Evolutionary conservation across 1,140 invertebrate genomes (phyloP).

Genomic region (Chrysoperla carnea): DNA sequence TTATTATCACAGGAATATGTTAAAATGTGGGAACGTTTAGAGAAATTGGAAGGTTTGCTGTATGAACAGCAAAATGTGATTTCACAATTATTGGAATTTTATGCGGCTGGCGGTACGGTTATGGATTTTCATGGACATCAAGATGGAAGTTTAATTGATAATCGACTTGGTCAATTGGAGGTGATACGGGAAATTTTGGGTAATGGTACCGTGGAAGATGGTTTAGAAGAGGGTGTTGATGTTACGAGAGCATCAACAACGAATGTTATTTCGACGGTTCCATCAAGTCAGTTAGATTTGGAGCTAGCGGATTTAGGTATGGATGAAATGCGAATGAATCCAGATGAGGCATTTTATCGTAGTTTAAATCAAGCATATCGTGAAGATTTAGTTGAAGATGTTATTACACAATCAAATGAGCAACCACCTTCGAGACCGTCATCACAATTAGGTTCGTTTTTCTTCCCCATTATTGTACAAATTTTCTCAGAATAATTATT

Average conservation of each 20-base stretch:
- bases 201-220: conserved; percentile 38
- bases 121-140: conserved; percentile 10
- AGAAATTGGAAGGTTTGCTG: conserved; percentile 76
- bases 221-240: conserved; percentile 38
- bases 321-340: conserved; percentile 30
- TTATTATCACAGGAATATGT: conserved; percentile 81
- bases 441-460: conserved; percentile 32
- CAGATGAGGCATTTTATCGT: conserved; percentile 76
- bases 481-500: too few relatives aligned
- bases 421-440: conserved; percentile 35
- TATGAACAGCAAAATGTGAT: conserved; percentile 86
- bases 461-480: too few relatives aligned
- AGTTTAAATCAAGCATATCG: conserved; percentile 74
- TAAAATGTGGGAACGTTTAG: conserved; percentile 83
- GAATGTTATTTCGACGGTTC: conserved; percentile 11
- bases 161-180: conserved; percentile 28
- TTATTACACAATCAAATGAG: too few relatives aligned
- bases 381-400: conserved; percentile 49
- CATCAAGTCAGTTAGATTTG: conserved; percentile 26
- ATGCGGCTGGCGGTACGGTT: conserved; percentile 23
- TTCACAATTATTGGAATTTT: conserved; percentile 68
- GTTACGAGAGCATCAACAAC: conserved; percentile 14
- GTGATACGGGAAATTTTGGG: conserved; percentile 39
- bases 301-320: conserved; percentile 26
- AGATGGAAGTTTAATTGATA: conserved; percentile 10